Base-by-base conservation (phyloP, 2,797 vertebrate genomes). In the Manis javanica region DNA sequence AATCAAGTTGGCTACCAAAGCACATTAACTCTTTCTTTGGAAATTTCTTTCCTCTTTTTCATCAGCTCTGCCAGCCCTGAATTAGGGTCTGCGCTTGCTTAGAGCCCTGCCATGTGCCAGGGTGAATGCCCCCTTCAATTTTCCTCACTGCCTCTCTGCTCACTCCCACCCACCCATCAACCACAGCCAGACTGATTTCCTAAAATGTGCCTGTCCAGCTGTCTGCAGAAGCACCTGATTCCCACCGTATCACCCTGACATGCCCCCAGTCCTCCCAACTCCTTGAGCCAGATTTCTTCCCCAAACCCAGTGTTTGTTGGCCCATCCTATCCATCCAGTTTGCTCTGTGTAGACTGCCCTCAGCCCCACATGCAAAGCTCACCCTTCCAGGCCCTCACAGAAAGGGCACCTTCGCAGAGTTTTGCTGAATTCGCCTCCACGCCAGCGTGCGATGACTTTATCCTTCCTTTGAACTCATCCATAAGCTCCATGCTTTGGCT, bases 11-110 rank as follows among this genome's bases (percentile, higher is more conserved):
- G 23, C 15, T 31, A 55, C 81, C 69, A 79, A 46, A 42, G 37
- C 61, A 21, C 55, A 5, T 0, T 66, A 31, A 21, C 75, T 10
- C 55, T 71, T 82, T 63, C 79, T 63, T 16, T 42, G 37, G 55
- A n/a, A 16, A 31, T 49, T 14, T 53, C 59, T 69, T 82, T 61
- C 39, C 19, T 53, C 34, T 66, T 55, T 59, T 15, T 15, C 2
- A 39, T 53, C 66, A 5, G 84, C 57, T 34, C 46, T 18, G 16
- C 26, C 61, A 34, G 55, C 71, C 78, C 69, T 5, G 1, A 68
- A 0, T 11, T 3, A 19, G 16, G 18, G 10, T 64, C 55, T 9
- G 0, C 0, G 0, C 59, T 16, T 1, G 24, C 87, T 42, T 18
- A 7, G 18, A 46, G 11, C 57, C 31, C 31, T 37, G 39, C 6